These are phyloP conservation scores for Vulpes ferrilata DNA, from an alignment of 2,113 vertebrate species.

Conservation along the genomic window DNA sequence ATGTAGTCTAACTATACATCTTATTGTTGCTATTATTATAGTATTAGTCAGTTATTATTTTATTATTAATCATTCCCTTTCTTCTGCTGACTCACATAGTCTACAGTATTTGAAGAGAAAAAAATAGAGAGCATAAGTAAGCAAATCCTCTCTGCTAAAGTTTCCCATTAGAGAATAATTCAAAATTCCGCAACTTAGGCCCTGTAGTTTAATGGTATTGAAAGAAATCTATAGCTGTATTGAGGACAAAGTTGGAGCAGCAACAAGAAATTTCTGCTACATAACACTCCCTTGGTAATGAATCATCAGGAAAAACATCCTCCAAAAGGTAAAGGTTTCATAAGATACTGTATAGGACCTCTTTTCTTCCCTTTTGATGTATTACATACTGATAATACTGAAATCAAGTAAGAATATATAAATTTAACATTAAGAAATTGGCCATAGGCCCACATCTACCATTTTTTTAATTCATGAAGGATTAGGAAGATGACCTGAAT, in stretches of 20 bases:
- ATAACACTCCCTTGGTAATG: neutral
- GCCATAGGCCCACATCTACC: neutral
- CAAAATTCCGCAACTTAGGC: neutral
- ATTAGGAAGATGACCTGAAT: slow-evolving; percentile 33
- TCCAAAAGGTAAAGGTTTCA: neutral
- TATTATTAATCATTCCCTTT: neutral
- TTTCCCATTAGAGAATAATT: slow-evolving; percentile 25
- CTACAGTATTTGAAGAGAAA: neutral
- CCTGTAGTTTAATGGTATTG: neutral
- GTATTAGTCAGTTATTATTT: neutral
- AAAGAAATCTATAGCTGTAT: slow-evolving; percentile 43
- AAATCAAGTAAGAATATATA: neutral
- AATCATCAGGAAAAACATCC: neutral
- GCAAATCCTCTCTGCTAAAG: neutral
- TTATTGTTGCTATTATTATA: neutral
- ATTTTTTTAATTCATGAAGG: slow-evolving; percentile 31
- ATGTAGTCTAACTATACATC: neutral
- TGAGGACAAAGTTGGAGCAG: slow-evolving; percentile 45
- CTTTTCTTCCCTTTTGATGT: neutral
- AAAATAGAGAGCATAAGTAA: neutral
- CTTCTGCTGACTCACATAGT: neutral
- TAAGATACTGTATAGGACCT: slow-evolving; percentile 17
- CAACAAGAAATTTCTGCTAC: slow-evolving; percentile 5
- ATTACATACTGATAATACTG: neutral
- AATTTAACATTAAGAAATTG: slow-evolving; percentile 54